These are phyloP conservation scores for Zophobas morio DNA, from an alignment of 1,140 invertebrate species.

Conservation along the genomic window DNA sequence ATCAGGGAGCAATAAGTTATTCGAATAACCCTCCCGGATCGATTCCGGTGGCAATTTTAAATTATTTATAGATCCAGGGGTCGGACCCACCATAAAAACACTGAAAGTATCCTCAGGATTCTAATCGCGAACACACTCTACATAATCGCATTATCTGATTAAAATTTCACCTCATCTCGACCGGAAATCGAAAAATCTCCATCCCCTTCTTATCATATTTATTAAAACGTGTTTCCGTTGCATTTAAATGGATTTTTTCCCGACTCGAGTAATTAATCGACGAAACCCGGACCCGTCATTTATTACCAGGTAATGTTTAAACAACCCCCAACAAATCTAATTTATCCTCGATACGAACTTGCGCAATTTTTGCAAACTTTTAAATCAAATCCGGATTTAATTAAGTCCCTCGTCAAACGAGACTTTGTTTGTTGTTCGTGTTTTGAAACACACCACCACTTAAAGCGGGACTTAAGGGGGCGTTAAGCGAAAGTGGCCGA, in stretches of 20 bases:
- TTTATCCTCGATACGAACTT: no score
- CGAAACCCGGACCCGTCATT: no score
- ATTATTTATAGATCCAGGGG: not conserved
- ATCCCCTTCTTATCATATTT: not conserved
- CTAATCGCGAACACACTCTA: not conserved
- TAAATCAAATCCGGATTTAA: not conserved
- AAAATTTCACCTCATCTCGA: not conserved
- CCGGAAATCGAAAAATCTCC: not conserved
- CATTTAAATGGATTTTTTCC: not conserved
- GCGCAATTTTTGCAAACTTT: not conserved
- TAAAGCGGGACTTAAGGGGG: no score
- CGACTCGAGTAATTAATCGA: no score
- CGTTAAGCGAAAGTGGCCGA: no score
- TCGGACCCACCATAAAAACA: not conserved
- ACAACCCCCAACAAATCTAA: no score
- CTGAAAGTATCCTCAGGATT: not conserved
- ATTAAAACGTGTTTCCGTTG: not conserved
- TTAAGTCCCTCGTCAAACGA: not conserved
- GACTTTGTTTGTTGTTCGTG: no score
- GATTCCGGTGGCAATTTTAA: not conserved
- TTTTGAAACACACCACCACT: no score
- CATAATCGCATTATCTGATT: not conserved
- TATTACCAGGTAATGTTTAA: no score
- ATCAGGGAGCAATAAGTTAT: not conserved
- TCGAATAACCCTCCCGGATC: not conserved